Evolutionary conservation across 1,140 invertebrate genomes (phyloP), one percentile per base, ranked within the genome.

Genomic region (Lasaia peninsularis): DNA sequence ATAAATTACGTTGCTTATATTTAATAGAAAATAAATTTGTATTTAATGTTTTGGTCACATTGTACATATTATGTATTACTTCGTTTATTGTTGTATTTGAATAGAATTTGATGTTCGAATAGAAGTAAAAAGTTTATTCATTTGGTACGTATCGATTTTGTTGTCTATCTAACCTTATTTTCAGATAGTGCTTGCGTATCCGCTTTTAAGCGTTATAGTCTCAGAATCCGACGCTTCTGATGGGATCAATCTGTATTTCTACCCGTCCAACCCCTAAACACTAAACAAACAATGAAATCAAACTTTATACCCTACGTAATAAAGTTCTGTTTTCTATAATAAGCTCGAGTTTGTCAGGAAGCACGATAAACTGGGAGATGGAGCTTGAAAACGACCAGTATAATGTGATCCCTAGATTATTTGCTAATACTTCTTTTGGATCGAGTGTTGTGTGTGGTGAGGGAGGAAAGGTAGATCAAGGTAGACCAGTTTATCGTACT

Each of bases 191-290:
- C 8, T 16, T 7, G 12, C 16, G 35, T 40, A 18, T 40, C 35
- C 35, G 7, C 16, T 40, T 10, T 40, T 40, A 18, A 40, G 37
- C 37, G 14, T 40, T 40, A 18, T 40, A 18, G 37, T 40, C 37
- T 40, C 14, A 40, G 37, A 40, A 40, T 40, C 16, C 14, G 32
- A 50, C 48, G 20, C 24, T 50, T 34, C 31, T 73, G 78, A 80
- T 76, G 80, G 64, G 72, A 79, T 78, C 75, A 80, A 84, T 84
- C 77, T 84, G 80, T 81, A 80, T 74, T 62, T 73, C 77, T 75
- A 75, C 69, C 68, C 71, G 57, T 68, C 61, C 56, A 69, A 67
- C 61, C 71, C 65, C 55, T 28, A 62, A 48, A 52, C 56, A 49
- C 16, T 14, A 31, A 14, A 16, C 34, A 20, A 58, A 53, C 60